These are phyloP conservation scores for Cotesia congregata DNA, from an alignment of 2,888 invertebrate species.

Conservation along the genomic window DNA sequence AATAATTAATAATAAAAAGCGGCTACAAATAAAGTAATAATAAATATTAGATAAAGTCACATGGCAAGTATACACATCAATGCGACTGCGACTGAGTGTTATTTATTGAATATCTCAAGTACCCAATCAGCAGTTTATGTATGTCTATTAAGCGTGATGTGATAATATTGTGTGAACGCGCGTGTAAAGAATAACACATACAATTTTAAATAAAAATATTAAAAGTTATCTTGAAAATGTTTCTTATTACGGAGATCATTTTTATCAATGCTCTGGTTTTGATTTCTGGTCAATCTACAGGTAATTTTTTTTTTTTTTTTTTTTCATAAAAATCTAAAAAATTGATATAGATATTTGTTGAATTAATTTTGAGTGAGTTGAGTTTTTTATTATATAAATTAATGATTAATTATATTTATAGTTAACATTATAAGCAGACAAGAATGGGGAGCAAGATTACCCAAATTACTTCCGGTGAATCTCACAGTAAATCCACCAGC, in stretches of 20 bases:
- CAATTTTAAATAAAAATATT: neutral
- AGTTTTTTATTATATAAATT: no score
- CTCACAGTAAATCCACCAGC: constrained; percentile 62
- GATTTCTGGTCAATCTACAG: neutral
- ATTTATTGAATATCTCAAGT: neutral
- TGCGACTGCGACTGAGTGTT: neutral
- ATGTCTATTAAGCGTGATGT: neutral
- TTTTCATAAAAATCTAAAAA: no score
- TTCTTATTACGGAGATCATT: neutral
- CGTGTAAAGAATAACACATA: neutral
- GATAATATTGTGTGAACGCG: neutral
- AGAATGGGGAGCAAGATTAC: constrained; percentile 68
- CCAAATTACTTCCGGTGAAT: constrained; percentile 45
- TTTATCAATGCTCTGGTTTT: neutral
- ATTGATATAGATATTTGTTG: no score
- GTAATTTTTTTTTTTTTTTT: neutral
- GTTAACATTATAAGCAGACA: constrained; percentile 61
- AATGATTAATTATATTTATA: neutral
- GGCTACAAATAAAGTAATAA: no score
- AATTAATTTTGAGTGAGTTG: no score
- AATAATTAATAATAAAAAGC: no score
- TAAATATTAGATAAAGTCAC: neutral
- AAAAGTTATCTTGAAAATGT: constrained; percentile 10
- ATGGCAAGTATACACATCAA: neutral
- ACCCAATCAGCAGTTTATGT: neutral